A percentile compares a stretch with the other conserved stretches of the same genome.
These are phyloP conservation scores for Rhagium mordax DNA, from an alignment of 2,888 invertebrate species.

Conservation along the genomic window DNA sequence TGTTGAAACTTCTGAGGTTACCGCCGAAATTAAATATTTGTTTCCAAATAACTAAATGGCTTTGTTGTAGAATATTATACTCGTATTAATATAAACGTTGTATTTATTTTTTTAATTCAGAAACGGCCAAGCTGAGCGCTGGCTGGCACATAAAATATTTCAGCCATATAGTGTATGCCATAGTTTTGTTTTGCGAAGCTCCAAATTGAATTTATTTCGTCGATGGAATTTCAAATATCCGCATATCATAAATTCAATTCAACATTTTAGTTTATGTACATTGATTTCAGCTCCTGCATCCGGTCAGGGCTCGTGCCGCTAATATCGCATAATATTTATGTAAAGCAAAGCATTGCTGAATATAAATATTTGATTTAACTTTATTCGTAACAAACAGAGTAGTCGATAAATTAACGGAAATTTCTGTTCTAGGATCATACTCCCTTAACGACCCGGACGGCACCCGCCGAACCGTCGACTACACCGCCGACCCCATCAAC, in stretches of 20 bases:
- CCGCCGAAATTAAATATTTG: too few relatives aligned
- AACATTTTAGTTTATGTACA: neutral
- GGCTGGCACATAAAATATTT: neutral
- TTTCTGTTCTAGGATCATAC: constrained; percentile 74
- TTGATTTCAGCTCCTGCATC: neutral
- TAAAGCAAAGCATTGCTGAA: too few relatives aligned
- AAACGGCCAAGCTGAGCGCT: too few relatives aligned
- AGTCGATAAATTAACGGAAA: too few relatives aligned
- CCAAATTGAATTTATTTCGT: neutral
- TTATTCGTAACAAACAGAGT: too few relatives aligned
- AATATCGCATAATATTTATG: neutral
- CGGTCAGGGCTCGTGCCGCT: neutral
- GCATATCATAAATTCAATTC: neutral
- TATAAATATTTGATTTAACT: too few relatives aligned
- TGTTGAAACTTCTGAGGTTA: too few relatives aligned
- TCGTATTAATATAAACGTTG: too few relatives aligned
- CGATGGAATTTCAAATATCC: neutral
- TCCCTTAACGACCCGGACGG: constrained; percentile 76
- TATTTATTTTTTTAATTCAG: too few relatives aligned
- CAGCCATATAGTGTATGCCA: neutral
- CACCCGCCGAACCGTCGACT: constrained; percentile 77
- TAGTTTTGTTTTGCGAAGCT: neutral
- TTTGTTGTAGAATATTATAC: too few relatives aligned
- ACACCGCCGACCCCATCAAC: constrained; percentile 72
- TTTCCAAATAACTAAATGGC: too few relatives aligned